These are phyloP conservation scores for Poecilia latipinna DNA, from an alignment of 2,113 vertebrate species.

Conservation along the genomic window DNA sequence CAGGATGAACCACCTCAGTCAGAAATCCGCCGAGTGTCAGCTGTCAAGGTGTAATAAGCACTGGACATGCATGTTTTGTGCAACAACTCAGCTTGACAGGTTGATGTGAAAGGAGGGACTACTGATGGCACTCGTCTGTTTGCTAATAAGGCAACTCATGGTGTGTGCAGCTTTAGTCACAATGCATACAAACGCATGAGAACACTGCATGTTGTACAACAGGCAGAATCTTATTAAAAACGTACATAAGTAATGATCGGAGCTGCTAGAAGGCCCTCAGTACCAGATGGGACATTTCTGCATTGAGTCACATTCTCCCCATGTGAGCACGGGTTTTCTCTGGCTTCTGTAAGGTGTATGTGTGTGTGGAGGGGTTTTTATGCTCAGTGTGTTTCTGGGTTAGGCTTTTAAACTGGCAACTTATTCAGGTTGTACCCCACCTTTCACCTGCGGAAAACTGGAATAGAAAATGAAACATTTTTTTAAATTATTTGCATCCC, in stretches of 20 bases:
- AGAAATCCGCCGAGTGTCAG: slow-evolving; percentile 2
- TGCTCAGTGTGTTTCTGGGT: no score
- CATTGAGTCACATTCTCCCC: no score
- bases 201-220: background rate
- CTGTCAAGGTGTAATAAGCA: background rate
- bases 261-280: background rate
- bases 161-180: background rate
- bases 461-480: no score
- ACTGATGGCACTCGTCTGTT: background rate
- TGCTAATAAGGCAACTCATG: no score
- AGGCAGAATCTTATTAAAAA: background rate
- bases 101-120: background rate
- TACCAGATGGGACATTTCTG: no score
- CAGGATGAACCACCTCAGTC: slow-evolving; percentile 29
- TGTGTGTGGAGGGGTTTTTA: no score
- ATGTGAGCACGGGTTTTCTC: no score
- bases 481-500: no score
- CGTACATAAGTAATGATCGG: background rate
- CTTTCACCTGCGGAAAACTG: no score
- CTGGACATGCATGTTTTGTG: background rate
- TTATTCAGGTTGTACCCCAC: no score
- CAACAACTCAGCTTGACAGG: background rate
- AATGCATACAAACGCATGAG: background rate
- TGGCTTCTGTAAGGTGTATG: no score
- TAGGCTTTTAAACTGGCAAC: no score